Base-by-base conservation (phyloP, 2,797 vertebrate species). In the Rhynchonycteris naso region DNA sequence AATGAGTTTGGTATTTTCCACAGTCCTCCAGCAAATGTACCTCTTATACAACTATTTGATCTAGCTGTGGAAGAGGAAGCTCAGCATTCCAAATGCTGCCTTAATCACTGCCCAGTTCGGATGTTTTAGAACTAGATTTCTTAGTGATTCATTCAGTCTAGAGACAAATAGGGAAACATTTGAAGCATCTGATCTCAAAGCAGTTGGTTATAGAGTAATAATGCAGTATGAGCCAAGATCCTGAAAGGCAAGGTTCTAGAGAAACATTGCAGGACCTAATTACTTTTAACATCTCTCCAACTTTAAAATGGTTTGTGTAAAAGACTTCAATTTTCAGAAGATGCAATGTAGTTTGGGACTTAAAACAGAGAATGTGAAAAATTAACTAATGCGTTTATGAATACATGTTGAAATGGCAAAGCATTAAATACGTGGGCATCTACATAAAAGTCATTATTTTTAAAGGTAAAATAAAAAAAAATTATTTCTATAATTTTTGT, bases 311-410 rank as follows among this genome's bases (percentile, higher is more conserved):
- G 26, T 61, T 93, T 95, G 33, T 91, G 43, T 69, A 33, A 26
- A 88, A 65, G 54, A 61, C 83, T 93, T 95, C 33, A 66, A 7
- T 94, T 92, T 95, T 93, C 58, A 72, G 95, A 93, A 88, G 22
- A 86, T 15, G 75, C 13, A 71, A 33, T n/a, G 47, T 6, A 86
- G n/a, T 76, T 22, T 86, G 8, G 58, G 2, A 72, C 26, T 90
- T 90, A 75, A 94, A 92, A 85, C 1, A 69, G 52, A 50, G 4
- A 81, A 66, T 69, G 30, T 95, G 82, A 54, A 50, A 85, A 86
- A 94, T 74, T 85, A 69, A 74, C 38, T 52, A 68, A 47, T 76
- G 81, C 43, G 18, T 72, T 50, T 87, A 54, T 35, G 69, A 91
- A 75, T 63, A 84, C 13, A 68, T 43, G 68, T 74, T 65, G 38